Evolutionary conservation across 2,888 invertebrate species (phyloP), one percentile per base, ranked within the genome.

Genomic region (Xestia ashworthii): DNA sequence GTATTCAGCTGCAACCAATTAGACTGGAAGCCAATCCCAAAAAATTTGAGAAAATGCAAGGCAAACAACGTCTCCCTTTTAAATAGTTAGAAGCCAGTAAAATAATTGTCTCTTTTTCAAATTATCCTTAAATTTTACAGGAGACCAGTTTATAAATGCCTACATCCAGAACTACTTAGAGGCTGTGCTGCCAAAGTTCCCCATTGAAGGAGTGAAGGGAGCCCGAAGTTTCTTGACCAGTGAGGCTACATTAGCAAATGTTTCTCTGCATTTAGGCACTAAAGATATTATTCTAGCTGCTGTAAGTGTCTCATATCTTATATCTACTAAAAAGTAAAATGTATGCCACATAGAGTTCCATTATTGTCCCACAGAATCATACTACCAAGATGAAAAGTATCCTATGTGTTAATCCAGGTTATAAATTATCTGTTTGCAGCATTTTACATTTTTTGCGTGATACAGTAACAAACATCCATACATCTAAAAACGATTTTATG

Each of bases 201-300:
- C 99, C 1, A 96, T 97, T 82, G 98, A 98, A 91, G 98, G 99
- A 70, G 97, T 98, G 68, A 97, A 97, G 71, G 97, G 97, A 32
- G 93, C 99, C n/a, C 93, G 96, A 64, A 96, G 97, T 25, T 97
- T 98, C 92, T 96, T 99, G 74, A 96, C 97, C 64, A 97, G 97
- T 64, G 97, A 97, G 76, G 96, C 97, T 55, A 97, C 97, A n/a
- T 93, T 99, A 16, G 97, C 98, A 0, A 94, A 98, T 91, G 97
- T 99, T 72, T 98, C 98, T 0, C 93, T 92, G 6, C 97, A 98
- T 90, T 97, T 99, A 78, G 99, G 99, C 62, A 97, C 98, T 46
- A 98, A 97, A 88, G 99, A 99, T 91, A 97, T 99, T 25, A 98
- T 99, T 88, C 96, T 98, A 77, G 97, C 98, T 87, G 96, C 97